A percentile compares a stretch with the other conserved stretches of the same genome.
Evolutionary conservation across 2,888 invertebrate species (phyloP).

Genomic region (Cephus rjabovi): DNA sequence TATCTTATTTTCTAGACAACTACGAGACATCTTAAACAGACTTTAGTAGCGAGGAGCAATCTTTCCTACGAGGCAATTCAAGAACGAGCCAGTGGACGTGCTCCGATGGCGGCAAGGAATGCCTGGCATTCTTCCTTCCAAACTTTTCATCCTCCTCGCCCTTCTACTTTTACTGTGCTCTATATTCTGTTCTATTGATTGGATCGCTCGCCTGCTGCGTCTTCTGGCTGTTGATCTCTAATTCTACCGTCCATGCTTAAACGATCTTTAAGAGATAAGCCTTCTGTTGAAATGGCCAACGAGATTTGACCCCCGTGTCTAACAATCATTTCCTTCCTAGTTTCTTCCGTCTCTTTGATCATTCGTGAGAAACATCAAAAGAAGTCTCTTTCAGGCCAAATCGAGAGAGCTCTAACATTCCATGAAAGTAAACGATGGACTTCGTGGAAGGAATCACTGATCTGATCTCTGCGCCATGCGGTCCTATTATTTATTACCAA

Average conservation of each 20-base stretch:
- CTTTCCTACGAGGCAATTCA: not conserved
- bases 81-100: constrained; percentile 6
- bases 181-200: constrained; percentile 12
- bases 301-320: not conserved
- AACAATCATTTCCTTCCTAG: not conserved
- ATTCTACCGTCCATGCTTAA: not conserved
- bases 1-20: not conserved
- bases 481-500: not conserved
- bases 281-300: not conserved
- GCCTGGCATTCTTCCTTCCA: constrained; percentile 20
- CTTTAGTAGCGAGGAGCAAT: not conserved
- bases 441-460: not conserved
- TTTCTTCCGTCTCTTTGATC: not conserved
- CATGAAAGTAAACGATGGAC: not conserved
- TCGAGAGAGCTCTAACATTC: not conserved
- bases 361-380: not conserved
- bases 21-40: not conserved
- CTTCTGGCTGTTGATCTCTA: not conserved
- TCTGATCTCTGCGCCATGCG: not conserved
- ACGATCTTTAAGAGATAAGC: not conserved
- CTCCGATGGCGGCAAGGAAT: constrained; percentile 17
- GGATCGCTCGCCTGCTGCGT: constrained; percentile 17
- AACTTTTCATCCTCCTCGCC: constrained; percentile 5
- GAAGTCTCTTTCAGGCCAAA: not conserved
- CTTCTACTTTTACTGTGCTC: constrained; percentile 5